phyloP scores from a whole-genome alignment of 2,888 invertebrate species.

The Euphydryas editha region DNA sequence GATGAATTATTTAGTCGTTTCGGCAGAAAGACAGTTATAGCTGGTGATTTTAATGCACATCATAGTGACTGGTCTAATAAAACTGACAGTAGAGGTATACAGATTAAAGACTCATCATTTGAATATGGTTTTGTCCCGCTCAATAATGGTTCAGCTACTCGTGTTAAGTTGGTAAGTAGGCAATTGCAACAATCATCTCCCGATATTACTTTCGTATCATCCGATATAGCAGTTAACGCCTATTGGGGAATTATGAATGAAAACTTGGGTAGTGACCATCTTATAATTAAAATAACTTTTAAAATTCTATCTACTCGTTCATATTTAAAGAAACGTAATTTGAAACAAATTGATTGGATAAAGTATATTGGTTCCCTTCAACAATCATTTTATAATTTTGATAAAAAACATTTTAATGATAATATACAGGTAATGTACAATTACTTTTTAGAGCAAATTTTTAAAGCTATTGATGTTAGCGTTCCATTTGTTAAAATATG shows the following conservation, averaged over 20 bases:
- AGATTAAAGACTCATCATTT: too few species aligned
- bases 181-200: too few species aligned
- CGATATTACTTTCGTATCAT: conserved; percentile 29
- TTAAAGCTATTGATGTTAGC: conserved; percentile 19
- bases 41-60: too few species aligned
- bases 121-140: too few species aligned
- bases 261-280: conserved; percentile 34
- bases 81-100: too few species aligned
- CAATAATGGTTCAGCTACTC: too few species aligned
- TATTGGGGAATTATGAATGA: conserved; percentile 35
- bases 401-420: background rate
- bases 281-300: conserved; percentile 32
- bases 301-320: background rate
- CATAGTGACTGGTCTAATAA: too few species aligned
- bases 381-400: background rate
- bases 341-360: too few species aligned
- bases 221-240: conserved; percentile 32
- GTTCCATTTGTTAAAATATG: conserved; percentile 28
- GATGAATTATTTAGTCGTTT: too few species aligned
- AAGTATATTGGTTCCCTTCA: background rate
- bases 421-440: too few species aligned
- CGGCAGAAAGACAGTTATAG: too few species aligned
- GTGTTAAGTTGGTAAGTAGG: too few species aligned
- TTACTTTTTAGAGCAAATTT: conserved; percentile 14
- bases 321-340: background rate